A percentile compares a stretch with the other conserved stretches of the same genome.
Conservation (phyloP, 2,888 invertebrate species). For the Ceraclea dissimilis region DNA sequence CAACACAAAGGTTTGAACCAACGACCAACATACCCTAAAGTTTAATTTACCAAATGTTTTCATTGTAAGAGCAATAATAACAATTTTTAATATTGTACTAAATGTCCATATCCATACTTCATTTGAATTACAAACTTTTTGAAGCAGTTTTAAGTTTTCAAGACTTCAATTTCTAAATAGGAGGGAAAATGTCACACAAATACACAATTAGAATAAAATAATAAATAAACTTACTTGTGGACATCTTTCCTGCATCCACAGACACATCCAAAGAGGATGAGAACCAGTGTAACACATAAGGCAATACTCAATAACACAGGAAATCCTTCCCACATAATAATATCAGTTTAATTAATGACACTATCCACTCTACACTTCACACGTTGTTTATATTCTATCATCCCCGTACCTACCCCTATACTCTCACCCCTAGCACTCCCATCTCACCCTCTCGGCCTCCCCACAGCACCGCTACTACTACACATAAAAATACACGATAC, state of each 20-base stretch:
- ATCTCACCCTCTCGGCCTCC: slow-evolving; percentile 14
- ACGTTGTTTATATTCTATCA: slow-evolving; percentile 5
- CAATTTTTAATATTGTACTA: too few species aligned
- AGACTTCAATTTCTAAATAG: too few species aligned
- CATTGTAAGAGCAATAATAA: too few species aligned
- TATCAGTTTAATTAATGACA: slow-evolving; percentile 12
- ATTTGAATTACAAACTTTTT: too few species aligned
- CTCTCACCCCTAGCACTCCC: slow-evolving; percentile 4
- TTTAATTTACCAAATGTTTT: too few species aligned
- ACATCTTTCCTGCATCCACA: slow-evolving; percentile 68
- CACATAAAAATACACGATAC: not conserved
- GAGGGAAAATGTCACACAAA: too few species aligned
- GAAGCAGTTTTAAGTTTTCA: too few species aligned
- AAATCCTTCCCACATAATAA: slow-evolving; percentile 40
- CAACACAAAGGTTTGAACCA: too few species aligned
- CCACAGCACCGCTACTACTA: slow-evolving; percentile 13
- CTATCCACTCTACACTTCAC: slow-evolving; percentile 10
- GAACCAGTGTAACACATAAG: slow-evolving; percentile 41
- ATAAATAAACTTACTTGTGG: slow-evolving; percentile 55
- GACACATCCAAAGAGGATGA: slow-evolving; percentile 58
- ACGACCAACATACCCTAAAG: too few species aligned
- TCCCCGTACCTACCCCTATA: not conserved
- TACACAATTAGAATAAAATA: not conserved
- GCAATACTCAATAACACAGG: slow-evolving; percentile 42
- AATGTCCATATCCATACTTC: too few species aligned